Evolutionary conservation across 2,888 invertebrate species (phyloP), one percentile per base, ranked within the genome.

Genomic region (Lycaena phlaeas): DNA sequence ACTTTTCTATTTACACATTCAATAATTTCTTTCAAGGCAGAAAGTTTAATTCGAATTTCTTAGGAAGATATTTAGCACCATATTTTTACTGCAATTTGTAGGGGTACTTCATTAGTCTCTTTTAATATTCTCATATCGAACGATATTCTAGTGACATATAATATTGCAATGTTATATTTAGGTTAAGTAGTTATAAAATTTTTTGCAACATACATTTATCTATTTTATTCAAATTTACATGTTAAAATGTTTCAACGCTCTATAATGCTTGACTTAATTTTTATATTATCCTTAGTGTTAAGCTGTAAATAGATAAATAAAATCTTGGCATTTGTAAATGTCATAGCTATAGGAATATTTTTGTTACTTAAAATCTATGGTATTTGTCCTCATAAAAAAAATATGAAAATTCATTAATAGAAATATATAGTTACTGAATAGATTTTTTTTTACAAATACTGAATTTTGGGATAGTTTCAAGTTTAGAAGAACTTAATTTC

Each of bases 341-440:
- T 34, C 34, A 12, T 34, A 34, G 34, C 34, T 34, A 14, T 34
- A 34, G 34, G 28, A 12, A 34, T 34, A 34, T 34, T 18, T 34
- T 34, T 34, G 17, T 34, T 22, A 34, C 34, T 34, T 18, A 18
- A 34, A 7, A 34, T 18, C 31, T 11, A 18, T 31, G 11, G 31
- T 31, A 17, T 31, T 34, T 22, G 34, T 22, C 22, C 34, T 18
- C 18, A 34, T 31, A 11, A 22, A 22, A 22, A 22, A 7, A 4
- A 5, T 7, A 5, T 22, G 7, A 22, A 22, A 18, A 22, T n/a
- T n/a, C n/a, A n/a, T n/a, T n/a, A n/a, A n/a, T n/a, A n/a, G n/a
- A 22, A 2, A 22, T 22, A 5, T 2, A 9, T 22, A 22, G 22
- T 7, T n/a, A n/a, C n/a, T n/a, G n/a, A n/a, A n/a, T n/a, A n/a